Conservation (phyloP, 2,797 vertebrate species). For the Pseudocheirus occidentalis region DNA sequence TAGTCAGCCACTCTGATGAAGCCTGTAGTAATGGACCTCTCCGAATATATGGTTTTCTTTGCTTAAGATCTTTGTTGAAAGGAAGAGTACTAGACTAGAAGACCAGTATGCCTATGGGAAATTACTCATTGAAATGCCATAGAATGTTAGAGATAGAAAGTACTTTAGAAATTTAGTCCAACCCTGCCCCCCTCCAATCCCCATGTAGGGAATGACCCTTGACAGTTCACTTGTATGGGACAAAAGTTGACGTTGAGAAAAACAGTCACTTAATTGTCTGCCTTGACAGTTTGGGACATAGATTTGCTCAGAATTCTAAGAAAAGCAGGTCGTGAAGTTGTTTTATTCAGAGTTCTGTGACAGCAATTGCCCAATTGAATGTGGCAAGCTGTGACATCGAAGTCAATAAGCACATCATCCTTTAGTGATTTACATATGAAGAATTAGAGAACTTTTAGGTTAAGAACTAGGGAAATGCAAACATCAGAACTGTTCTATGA, state of each 20-base stretch:
- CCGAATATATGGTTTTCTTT: neutral
- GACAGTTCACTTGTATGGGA: neutral
- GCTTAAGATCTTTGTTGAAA: neutral
- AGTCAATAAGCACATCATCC: neutral
- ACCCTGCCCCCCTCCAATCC: too few species aligned
- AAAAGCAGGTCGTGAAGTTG: neutral
- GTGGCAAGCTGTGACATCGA: neutral
- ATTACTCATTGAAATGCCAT: neutral
- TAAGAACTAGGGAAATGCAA: neutral
- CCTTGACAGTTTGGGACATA: neutral
- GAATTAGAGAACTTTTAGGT: neutral
- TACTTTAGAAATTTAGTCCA: neutral
- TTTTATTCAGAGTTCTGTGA: neutral
- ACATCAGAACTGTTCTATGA: neutral
- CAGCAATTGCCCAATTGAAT: neutral
- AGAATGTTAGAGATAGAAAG: neutral
- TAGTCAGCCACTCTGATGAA: neutral
- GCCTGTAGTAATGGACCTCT: neutral
- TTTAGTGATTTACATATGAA: neutral
- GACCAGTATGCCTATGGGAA: neutral
- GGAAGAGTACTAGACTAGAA: neutral
- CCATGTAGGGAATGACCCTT: neutral
- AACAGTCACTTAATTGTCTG: neutral
- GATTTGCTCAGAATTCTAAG: neutral
- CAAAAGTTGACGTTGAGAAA: neutral